Evolutionary conservation across 2,113 vertebrate genomes (phyloP), one percentile per base, ranked within the genome.

Genomic region (Leiothrix lutea): DNA sequence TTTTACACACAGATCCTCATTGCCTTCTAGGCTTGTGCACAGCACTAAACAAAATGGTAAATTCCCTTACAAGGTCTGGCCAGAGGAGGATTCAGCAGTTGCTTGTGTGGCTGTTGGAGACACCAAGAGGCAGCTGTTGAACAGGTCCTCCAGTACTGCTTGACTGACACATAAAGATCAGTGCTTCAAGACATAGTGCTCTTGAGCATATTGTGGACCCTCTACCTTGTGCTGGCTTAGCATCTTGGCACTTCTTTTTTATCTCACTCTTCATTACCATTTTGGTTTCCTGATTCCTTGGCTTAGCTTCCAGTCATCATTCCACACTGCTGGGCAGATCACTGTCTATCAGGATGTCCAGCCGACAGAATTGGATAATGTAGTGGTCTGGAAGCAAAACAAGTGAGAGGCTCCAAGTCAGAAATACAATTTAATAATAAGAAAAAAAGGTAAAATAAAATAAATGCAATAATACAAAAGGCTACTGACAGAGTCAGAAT

Each of bases 1-100:
- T 50, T 75, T 25, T 13, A 10, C 12, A 14, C 0, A 0, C 10
- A 35, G 54, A 33, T 40, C n/a, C 61, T 40, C 11, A 2, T 20
- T 3, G 4, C 17, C 15, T 77, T 44, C 58, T 72, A 53, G 9
- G 17, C 45, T 85, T 65, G 40, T 22, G 38, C 28, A 10, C 23
- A 74, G 51, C 40, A 53, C 14, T 40, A 25, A 28, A 5, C 4
- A 40, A 71, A 87, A 45, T 4, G 42, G 21, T 50, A 64, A 82
- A 56, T 23, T 67, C 64, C 35, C 22, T 67, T 44, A 33, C 29
- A 35, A 58, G 42, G 11, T 45, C 57, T 85, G 60, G 19, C n/a
- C 66, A 71, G 53, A 36, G 0, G 5, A 85, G 19, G 38, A 50
- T 38, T 38, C 14, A 38, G 24, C 4, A 38, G 38, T 53, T 58